Evolutionary conservation across 2,113 vertebrate genomes (phyloP), one percentile per base, ranked within the genome.

Genomic region (Callipepla squamata): DNA sequence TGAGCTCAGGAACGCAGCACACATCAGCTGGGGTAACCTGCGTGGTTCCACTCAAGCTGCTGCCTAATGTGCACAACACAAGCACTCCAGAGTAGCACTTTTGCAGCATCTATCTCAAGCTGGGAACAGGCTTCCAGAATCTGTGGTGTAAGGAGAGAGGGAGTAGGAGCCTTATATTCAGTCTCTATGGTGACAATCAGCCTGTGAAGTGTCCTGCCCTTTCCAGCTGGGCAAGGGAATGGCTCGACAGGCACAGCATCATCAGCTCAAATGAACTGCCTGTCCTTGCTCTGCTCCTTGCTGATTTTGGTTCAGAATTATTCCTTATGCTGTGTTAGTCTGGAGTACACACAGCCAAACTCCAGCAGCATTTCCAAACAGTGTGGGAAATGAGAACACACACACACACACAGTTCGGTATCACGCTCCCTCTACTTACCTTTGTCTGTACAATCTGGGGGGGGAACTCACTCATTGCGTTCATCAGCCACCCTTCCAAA

Each of bases 401-500:
- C 22, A 8, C 32, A 0, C 38, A 8, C 32, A 0, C 38, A 8
- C 30, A 5, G 36, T 20, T 53, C 81, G 7, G 0, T 19, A 14
- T 4, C 7, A 1, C 1, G n/a, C 28, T 38, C 22, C 47, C n/a
- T 4, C 26, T 34, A 26, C 67, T 96, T 96, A 99, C 99, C 99
- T 99, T 99, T 70, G 98, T 98, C 96, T 99, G 99, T 83, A 99
- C 95, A 7, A 99, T 97, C 92, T 99, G 98, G 4, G 98, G 98
- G 5, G 99, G 99, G 66, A 99, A 99, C 92, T 98, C 99, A 18
- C 95, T 98, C 99, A 99, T 99, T 74, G 99, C 99, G 1, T 98
- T 98, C 4, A 98, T 99, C 95, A 99, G 94, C 99, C 99, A 99
- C 44, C 99, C 98, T 91, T 99, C 99, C 95, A 99, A 93, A 86